Evolutionary conservation across 2,888 invertebrate species (phyloP).

Genomic region (Cephus pygmeus): DNA sequence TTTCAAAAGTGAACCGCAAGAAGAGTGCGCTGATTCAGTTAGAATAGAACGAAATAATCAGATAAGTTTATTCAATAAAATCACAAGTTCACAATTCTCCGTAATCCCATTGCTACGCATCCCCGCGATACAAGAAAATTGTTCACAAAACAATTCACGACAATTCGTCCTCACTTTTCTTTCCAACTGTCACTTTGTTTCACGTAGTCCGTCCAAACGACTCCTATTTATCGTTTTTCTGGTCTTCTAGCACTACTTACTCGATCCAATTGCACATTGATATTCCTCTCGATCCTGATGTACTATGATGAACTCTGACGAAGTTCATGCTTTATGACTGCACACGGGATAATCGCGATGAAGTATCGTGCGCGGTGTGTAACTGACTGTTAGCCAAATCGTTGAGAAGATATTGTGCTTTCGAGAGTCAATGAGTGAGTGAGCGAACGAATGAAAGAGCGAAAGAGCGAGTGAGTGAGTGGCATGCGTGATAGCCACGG

Average conservation of each 20-base stretch:
- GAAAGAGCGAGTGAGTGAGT: not conserved
- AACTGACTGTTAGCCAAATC: conserved; percentile 45
- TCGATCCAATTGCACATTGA: not conserved
- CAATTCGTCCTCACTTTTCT: not conserved
- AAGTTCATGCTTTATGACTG: not conserved
- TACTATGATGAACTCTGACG: not conserved
- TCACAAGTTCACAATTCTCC: not conserved
- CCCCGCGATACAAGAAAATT: not conserved
- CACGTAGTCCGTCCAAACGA: not conserved
- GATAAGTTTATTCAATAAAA: not conserved
- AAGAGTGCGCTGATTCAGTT: not conserved
- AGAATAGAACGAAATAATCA: not conserved
- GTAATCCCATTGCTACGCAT: not conserved
- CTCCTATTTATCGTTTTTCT: no score
- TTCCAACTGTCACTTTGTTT: not conserved
- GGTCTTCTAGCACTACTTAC: not conserved
- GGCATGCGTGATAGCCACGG: conserved; percentile 19
- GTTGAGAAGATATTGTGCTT: conserved; percentile 27
- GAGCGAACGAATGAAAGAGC: not conserved
- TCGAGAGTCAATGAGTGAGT: not conserved
- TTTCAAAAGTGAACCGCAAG: not conserved
- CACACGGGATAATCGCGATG: conserved; percentile 10
- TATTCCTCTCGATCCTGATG: not conserved
- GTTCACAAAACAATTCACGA: not conserved
- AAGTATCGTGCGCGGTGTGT: conserved; percentile 46